Evolutionary conservation across 2,797 vertebrate genomes (phyloP), one percentile per base, ranked within the genome.

Genomic region (Karalla daura): DNA sequence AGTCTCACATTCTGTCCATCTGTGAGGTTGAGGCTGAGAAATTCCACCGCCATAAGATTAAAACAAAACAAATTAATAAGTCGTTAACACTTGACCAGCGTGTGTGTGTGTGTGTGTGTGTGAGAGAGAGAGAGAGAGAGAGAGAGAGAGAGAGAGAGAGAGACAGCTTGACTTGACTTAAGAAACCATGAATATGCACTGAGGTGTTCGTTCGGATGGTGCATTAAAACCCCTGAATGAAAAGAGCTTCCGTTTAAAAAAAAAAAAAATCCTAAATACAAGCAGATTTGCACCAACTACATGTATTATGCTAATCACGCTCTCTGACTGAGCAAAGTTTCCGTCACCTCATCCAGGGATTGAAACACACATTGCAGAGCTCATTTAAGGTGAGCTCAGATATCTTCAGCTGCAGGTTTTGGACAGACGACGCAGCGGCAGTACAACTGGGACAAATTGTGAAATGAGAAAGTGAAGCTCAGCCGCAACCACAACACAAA

Each of bases 31-130:
- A 58, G 70, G 47, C 52, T 76, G 55, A 74, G 44, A 61, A 71
- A 73, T 54, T 80, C 75, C 41, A 66, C 13, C 72, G 68, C 21
- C 21, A 5, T 21, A 58, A 85, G 74, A 84, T 84, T 83, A 69
- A 78, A 81, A 70, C 24, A 62, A 10, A n/a, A 41, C 51, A 63
- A 83, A 85, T 84, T 74, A 83, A 77, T 76, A 78, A 87, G 82
- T 79, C 59, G 77, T 87, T 81, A 80, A 79, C 74, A 78, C 85
- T 82, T 87, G 74, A 78, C 85, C 66, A 59, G 20, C 8, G 14
- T 44, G 37, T 51, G 51, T 40, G 59, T 47, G 40, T 46, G 54
- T 63, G 27, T 52, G 45, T 52, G 39, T 52, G 61, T 59, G 63
- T 33, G 28, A 30, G 28, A 6, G 28, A 6, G 10, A 7, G 28